Evolutionary conservation across 2,113 vertebrate genomes (phyloP).

Genomic region (Eptesicus fuscus): DNA sequence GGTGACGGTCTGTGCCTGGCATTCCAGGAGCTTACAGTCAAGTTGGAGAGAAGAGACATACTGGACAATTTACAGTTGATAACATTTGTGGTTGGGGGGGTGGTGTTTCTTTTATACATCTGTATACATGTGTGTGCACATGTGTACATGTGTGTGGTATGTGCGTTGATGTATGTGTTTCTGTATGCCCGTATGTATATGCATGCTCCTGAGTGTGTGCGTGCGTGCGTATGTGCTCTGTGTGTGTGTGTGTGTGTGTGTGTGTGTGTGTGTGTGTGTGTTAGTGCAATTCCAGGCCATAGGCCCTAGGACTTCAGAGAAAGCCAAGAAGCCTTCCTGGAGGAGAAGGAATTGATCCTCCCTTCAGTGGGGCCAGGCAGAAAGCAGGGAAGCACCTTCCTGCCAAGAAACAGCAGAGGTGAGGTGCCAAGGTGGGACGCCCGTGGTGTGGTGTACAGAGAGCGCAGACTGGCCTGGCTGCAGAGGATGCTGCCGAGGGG

Average conservation of each 20-base stretch:
- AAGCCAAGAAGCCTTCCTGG: neutral
- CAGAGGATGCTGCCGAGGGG: neutral
- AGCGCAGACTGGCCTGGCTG: neutral
- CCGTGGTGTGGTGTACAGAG: neutral
- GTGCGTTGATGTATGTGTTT: neutral
- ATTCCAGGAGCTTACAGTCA: neutral
- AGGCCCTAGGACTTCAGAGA: neutral
- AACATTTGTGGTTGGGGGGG: neutral
- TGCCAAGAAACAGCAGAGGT: neutral
- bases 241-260: neutral
- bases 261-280: too few relatives aligned
- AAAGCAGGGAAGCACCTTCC: neutral
- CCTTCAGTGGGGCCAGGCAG: neutral
- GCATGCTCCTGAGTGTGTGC: neutral
- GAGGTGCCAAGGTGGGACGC: neutral
- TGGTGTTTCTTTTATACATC: neutral
- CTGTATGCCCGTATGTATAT: neutral
- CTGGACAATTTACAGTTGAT: neutral
- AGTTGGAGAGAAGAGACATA: neutral
- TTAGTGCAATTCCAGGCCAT: neutral
- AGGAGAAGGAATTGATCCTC: neutral
- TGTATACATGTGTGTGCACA: neutral
- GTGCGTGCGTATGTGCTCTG: neutral
- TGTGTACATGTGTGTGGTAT: neutral
- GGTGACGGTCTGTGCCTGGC: neutral